Conservation (phyloP, 2,888 invertebrate species). For the Cataglyphis livida region DNA sequence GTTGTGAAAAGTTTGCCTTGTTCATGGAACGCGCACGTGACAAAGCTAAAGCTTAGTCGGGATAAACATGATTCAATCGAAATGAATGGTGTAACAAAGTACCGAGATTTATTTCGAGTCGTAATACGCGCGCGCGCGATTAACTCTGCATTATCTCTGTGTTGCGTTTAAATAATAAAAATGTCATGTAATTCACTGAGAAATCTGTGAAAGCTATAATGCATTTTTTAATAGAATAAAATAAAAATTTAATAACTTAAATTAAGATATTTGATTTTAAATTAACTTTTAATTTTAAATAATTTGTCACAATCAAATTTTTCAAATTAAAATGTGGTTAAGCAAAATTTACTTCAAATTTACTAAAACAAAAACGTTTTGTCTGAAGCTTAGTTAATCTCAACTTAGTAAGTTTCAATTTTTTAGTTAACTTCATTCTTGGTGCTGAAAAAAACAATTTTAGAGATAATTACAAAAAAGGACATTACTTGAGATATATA, state of each 20-base stretch:
- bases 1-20: slow-evolving; percentile 18
- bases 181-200: not conserved
- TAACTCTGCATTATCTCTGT: slow-evolving; percentile 19
- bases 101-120: slow-evolving; percentile 43
- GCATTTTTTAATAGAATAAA: not conserved
- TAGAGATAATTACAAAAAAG: not conserved
- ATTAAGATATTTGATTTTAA: not conserved
- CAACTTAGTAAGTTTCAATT: not conserved
- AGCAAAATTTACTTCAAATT: not conserved
- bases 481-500: not conserved
- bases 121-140: not conserved
- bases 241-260: not conserved
- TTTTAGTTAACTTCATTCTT: not conserved
- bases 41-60: slow-evolving; percentile 50
- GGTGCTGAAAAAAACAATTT: not conserved
- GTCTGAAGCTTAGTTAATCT: not conserved
- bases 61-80: slow-evolving; percentile 36
- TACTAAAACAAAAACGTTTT: slow-evolving; percentile 14
- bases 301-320: not conserved
- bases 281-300: not conserved
- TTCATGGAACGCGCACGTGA: slow-evolving; percentile 16
- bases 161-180: slow-evolving; percentile 27
- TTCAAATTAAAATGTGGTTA: not conserved
- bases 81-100: slow-evolving; percentile 44
- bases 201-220: not conserved